phyloP scores from a whole-genome alignment of 2,797 vertebrate genomes.

The Parauchenoglanis punctatus region DNA sequence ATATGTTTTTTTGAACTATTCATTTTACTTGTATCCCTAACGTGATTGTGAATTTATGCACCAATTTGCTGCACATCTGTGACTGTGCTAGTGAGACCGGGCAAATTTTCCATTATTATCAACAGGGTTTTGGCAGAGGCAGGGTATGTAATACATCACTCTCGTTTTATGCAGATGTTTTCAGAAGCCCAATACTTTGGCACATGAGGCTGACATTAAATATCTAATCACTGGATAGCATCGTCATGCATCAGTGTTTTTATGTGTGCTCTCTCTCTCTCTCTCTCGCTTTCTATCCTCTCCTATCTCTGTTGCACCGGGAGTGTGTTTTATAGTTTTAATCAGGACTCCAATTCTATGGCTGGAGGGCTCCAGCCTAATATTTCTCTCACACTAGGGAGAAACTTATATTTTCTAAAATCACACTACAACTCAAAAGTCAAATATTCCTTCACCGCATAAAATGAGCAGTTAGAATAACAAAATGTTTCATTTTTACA shows the following conservation, averaged over 20 bases:
- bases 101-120: conserved; percentile 17
- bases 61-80: conserved; percentile 25
- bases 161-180: neutral
- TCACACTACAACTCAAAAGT: neutral
- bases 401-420: conserved; percentile 7
- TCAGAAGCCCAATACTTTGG: neutral
- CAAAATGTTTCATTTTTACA: neutral
- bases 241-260: conserved; percentile 6
- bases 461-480: neutral
- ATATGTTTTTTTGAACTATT: neutral
- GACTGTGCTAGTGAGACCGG: neutral
- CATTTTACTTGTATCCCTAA: conserved; percentile 10
- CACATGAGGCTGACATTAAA: neutral
- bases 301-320: conserved; percentile 9
- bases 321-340: conserved; percentile 50
- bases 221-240: neutral
- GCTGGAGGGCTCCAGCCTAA: conserved; percentile 24
- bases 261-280: neutral
- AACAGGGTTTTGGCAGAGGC: conserved; percentile 18
- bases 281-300: too few relatives aligned
- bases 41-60: neutral
- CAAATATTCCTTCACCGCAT: neutral
- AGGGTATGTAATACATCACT: neutral
- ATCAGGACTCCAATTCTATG: conserved; percentile 18
- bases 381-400: conserved; percentile 2